phyloP scores from a whole-genome alignment of 1,140 invertebrate genomes.

The Drosophila nikananu region DNA sequence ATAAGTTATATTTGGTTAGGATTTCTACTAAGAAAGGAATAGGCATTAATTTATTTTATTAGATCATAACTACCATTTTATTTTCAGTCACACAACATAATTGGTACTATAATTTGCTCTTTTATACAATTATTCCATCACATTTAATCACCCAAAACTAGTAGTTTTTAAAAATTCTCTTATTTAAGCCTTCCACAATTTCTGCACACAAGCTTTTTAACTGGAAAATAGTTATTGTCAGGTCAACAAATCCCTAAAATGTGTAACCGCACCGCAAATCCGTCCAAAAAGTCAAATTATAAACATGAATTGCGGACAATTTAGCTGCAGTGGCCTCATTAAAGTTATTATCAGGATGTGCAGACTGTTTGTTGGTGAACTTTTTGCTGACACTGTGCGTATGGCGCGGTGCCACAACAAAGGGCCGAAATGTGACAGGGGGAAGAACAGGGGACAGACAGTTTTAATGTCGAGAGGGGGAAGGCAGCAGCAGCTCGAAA shows the following conservation, averaged over 20 bases:
- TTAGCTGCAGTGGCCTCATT: constrained; percentile 35
- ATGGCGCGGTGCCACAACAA: constrained; percentile 20
- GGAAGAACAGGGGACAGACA: background rate
- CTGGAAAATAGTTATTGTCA: constrained; percentile 17
- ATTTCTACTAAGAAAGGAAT: background rate
- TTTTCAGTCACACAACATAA: background rate
- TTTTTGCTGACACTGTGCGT: constrained; percentile 53
- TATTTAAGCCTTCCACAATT: constrained; percentile 5
- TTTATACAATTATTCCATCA: background rate
- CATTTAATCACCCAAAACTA: background rate
- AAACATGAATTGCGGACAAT: constrained; percentile 33
- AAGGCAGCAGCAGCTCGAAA: constrained; percentile 5
- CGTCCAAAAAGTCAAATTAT: constrained; percentile 39
- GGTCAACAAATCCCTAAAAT: constrained; percentile 6
- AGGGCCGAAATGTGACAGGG: constrained; percentile 1
- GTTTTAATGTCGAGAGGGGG: constrained; percentile 17
- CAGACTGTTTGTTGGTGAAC: constrained; percentile 35
- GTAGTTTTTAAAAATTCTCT: background rate
- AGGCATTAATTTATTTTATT: background rate
- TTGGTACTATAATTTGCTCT: background rate
- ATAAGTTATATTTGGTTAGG: background rate
- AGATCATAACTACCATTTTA: background rate
- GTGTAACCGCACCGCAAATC: constrained; percentile 12
- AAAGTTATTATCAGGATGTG: constrained; percentile 41
- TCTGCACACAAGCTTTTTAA: constrained; percentile 13